These are phyloP conservation scores for Lordiphosa collinella DNA, from an alignment of 1,140 invertebrate genomes.

Conservation along the genomic window DNA sequence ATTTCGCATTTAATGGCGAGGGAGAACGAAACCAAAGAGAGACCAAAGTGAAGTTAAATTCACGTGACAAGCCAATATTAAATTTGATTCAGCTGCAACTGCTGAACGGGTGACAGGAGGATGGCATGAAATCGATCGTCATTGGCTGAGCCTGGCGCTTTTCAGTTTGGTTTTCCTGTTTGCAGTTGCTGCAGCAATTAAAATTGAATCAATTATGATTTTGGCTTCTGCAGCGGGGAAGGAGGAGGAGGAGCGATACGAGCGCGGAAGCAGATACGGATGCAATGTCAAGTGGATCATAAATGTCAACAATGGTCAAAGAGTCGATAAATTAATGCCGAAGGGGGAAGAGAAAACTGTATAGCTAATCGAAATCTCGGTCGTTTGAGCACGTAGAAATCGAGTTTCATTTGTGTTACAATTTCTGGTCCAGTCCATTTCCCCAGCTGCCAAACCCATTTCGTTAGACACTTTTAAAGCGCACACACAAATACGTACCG, in stretches of 20 bases:
- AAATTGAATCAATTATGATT: constrained; percentile 75
- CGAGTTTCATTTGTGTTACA: not conserved
- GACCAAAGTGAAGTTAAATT: constrained; percentile 59
- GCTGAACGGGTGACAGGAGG: not conserved
- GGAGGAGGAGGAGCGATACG: not conserved
- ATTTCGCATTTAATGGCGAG: constrained; percentile 15
- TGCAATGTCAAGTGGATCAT: constrained; percentile 15
- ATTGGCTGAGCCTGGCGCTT: constrained; percentile 27
- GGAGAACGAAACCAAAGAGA: constrained; percentile 44
- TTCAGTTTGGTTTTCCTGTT: constrained; percentile 35
- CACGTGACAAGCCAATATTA: constrained; percentile 72
- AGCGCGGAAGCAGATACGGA: not conserved
- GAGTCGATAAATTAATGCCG: not conserved
- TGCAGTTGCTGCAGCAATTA: constrained; percentile 52
- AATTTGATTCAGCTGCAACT: constrained; percentile 58
- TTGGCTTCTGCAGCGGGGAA: constrained; percentile 44
- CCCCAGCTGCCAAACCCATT: constrained; percentile 3
- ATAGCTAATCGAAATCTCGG: no score
- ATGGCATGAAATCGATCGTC: constrained; percentile 62
- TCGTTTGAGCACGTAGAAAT: not conserved
- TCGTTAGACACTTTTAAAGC: constrained; percentile 3
- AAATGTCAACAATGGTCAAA: constrained; percentile 14
- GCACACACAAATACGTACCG: constrained; percentile 2
- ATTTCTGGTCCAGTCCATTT: constrained; percentile 4
- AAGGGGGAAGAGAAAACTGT: not conserved